Evolutionary conservation across 2,797 vertebrate genomes (phyloP), one percentile per base, ranked within the genome.

Genomic region (Carapus acus): DNA sequence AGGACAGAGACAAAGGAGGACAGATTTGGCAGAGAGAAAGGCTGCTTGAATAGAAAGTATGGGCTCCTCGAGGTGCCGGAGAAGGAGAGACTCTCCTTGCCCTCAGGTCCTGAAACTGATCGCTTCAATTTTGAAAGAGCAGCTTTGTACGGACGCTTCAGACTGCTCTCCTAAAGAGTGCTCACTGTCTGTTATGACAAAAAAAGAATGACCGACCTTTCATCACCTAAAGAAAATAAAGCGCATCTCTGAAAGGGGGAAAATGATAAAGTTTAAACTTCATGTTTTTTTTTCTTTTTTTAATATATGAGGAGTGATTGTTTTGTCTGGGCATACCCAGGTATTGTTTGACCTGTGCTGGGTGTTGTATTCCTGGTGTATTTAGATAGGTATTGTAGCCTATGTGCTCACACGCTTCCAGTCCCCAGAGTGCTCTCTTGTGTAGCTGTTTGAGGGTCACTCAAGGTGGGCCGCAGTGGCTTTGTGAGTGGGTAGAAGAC

Each of bases 171-270:
- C 61, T 77, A 73, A 83, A 79, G 77, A 79, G 71, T 27, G 13
- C 74, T 80, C 65, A 21, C 64, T 76, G 69, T 81, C 76, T 86
- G 80, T 83, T 83, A 69, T 82, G 80, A 82, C 83, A 51, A 71
- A 70, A 33, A 75, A 74, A 81, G 62, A 80, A 50, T 38, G 59
- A 39, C 56, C 12, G 56, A 65, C 72, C 82, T 84, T 85, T 84
- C 80, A 84, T 74, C 76, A 69, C 67, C 61, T 42, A 61, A 58
- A 67, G 69, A 76, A 79, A 66, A 82, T 73, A 77, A 82, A 82
- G 45, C 38, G 11, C 19, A 6, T 51, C 21, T 46, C 56, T 73
- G 65, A 85, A 81, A 74, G 62, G 47, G 49, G 29, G 54, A 63
- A 69, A 67, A 74, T 48, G 48, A 67, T 44, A 17, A 19, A 59